These are phyloP conservation scores for Macropodus opercularis DNA, from an alignment of 2,797 vertebrate species.

Conservation along the genomic window DNA sequence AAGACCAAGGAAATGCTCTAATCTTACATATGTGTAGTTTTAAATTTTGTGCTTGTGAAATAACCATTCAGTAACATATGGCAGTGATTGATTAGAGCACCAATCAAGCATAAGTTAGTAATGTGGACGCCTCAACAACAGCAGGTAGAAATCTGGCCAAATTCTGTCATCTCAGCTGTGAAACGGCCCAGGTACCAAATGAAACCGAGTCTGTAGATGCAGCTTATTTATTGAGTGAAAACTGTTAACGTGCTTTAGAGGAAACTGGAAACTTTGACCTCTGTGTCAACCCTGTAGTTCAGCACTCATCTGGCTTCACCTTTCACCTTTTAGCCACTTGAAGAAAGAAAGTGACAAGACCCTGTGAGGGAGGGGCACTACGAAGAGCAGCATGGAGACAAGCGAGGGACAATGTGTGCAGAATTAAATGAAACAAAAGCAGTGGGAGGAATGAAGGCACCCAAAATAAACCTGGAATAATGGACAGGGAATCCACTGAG, in stretches of 20 bases:
- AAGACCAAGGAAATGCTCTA: not conserved
- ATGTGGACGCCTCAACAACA: no score
- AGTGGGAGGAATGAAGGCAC: conserved; percentile 61
- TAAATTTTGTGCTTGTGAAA: not conserved
- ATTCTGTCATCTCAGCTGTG: no score
- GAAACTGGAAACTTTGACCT: conserved; percentile 20
- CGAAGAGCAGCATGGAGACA: conserved; percentile 67
- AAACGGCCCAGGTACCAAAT: no score
- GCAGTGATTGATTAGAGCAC: no score
- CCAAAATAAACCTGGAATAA: conserved; percentile 48
- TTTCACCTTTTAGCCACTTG: conserved; percentile 88
- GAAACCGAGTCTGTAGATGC: no score
- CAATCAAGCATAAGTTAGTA: no score
- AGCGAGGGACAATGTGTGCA: conserved; percentile 54
- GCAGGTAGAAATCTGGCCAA: no score
- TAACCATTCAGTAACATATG: not conserved
- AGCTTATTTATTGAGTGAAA: no score
- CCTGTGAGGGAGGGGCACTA: conserved; percentile 86
- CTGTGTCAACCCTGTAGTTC: conserved; percentile 16
- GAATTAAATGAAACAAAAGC: conserved; percentile 55
- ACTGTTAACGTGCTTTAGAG: not conserved
- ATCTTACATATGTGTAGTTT: not conserved
- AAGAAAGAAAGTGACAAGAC: conserved; percentile 99
- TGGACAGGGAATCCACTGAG: conserved; percentile 36
- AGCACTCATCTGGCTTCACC: conserved; percentile 12